These are phyloP conservation scores for Hippolais icterina DNA, from an alignment of 2,113 vertebrate genomes.

Conservation along the genomic window DNA sequence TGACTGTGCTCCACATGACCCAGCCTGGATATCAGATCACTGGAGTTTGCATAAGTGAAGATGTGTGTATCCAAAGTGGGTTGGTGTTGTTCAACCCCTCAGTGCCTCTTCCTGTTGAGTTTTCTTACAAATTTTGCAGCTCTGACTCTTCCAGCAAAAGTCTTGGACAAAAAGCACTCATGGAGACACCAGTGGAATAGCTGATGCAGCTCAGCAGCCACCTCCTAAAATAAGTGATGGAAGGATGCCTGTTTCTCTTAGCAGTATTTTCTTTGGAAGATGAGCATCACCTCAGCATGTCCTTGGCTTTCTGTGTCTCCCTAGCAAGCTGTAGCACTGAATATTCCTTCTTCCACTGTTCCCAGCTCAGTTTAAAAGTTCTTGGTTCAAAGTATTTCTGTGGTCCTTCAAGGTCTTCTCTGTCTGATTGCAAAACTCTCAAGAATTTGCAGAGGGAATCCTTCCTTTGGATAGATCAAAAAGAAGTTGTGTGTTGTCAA, in stretches of 20 bases:
- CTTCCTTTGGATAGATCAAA: background rate
- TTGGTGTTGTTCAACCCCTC: background rate
- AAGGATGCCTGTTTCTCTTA: conserved; percentile 16
- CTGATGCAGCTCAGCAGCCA: background rate
- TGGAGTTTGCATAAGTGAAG: background rate
- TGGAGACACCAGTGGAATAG: conserved; percentile 5
- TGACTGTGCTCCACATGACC: background rate
- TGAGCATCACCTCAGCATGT: background rate
- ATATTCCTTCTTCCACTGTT: background rate
- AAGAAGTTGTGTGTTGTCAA: background rate
- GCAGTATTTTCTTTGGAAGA: conserved; percentile 20
- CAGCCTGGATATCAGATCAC: background rate
- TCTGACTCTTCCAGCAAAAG: background rate
- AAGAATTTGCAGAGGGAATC: background rate
- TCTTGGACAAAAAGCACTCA: background rate
- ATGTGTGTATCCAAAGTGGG: background rate
- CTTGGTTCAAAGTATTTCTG: background rate
- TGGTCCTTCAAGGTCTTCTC: background rate
- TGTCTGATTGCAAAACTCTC: background rate
- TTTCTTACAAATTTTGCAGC: background rate
- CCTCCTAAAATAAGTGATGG: background rate
- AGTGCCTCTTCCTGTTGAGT: background rate
- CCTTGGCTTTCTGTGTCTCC: background rate
- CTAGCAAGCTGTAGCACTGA: background rate
- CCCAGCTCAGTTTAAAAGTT: background rate